A percentile compares a stretch with the other conserved stretches of the same genome.
These are phyloP conservation scores for Amblyteles armatorius DNA, from an alignment of 2,888 invertebrate species.

Conservation along the genomic window DNA sequence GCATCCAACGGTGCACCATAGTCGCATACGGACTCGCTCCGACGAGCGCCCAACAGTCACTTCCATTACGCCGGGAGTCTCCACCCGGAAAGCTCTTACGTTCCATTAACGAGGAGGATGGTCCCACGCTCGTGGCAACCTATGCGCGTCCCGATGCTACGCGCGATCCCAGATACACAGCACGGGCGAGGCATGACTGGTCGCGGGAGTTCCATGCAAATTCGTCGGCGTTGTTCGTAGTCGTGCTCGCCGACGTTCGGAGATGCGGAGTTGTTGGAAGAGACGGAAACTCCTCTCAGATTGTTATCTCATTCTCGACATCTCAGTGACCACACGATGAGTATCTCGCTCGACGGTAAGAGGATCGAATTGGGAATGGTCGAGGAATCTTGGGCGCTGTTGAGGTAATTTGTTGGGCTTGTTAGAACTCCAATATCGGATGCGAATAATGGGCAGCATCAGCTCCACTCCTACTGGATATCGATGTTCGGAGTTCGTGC, in stretches of 20 bases:
- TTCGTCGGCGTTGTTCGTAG: conserved; percentile 17
- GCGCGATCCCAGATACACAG: conserved; percentile 33
- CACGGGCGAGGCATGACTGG: conserved; percentile 43
- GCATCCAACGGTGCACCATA: conserved; percentile 20
- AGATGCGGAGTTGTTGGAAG: neutral
- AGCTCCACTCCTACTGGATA: neutral
- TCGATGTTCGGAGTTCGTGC: neutral
- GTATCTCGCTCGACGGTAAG: neutral
- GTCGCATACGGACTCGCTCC: conserved; percentile 44
- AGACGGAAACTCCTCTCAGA: conserved; percentile 5
- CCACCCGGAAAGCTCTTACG: conserved; percentile 72
- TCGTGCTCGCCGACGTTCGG: neutral
- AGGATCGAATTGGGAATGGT: neutral
- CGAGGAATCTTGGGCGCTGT: neutral
- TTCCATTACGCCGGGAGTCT: conserved; percentile 66
- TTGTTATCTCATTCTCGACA: neutral
- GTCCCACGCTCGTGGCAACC: conserved; percentile 3
- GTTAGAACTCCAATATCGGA: conserved; percentile 3
- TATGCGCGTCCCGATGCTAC: conserved; percentile 20
- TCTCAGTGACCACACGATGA: conserved; percentile 7
- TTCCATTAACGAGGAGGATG: conserved; percentile 70
- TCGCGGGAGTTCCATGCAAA: conserved; percentile 57
- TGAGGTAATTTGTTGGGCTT: neutral
- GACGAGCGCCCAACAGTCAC: conserved; percentile 59
- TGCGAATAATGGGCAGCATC: neutral